Evolutionary conservation across 2,113 vertebrate species (phyloP), one percentile per base, ranked within the genome.

Genomic region (Osmerus mordax): DNA sequence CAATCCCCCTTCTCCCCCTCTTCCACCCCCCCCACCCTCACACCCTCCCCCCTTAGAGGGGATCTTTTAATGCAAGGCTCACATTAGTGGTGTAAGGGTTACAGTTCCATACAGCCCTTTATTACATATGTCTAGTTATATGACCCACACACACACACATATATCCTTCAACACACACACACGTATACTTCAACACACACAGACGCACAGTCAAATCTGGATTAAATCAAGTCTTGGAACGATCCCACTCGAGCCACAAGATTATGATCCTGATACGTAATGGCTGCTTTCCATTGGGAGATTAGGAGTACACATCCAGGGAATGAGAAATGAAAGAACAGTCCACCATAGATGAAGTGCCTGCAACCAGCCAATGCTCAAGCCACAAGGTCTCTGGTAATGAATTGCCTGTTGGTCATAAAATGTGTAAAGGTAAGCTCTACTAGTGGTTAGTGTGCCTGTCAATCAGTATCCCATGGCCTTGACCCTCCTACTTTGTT

Each of bases 41-140:
- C n/a, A n/a, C 54, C 72, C 29, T 72, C 75, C 65, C 29, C 80
- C 71, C 66, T 69, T 77, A 82, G 78, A 86, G 79, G 72, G 75
- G 62, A 79, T 64, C 21, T 52, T 47, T 12, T n/a, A 23, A 19
- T 73, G 73, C 28, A 18, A 71, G 71, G 36, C 80, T 73, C 73
- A 18, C 23, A 47, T 64, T 74, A 67, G 55, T 55, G 19, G 71
- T 15, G 53, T n/a, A 52, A 23, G 41, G n/a, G n/a, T 63, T 65
- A 41, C 23, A 75, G 32, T 61, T 73, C 53, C 53, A 73, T 59
- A 18, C 25, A 66, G 70, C 58, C 29, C 25, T 72, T 66, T 23
- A 71, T 71, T 36, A 68, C 62, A 28, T 69, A 54, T 65, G 25
- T 36, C n/a, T 21, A 36, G 7, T 51, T 29, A 69, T 28, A 60